Evolutionary conservation across 2,113 vertebrate genomes (phyloP).

Genomic region (Triplophysa rosa): DNA sequence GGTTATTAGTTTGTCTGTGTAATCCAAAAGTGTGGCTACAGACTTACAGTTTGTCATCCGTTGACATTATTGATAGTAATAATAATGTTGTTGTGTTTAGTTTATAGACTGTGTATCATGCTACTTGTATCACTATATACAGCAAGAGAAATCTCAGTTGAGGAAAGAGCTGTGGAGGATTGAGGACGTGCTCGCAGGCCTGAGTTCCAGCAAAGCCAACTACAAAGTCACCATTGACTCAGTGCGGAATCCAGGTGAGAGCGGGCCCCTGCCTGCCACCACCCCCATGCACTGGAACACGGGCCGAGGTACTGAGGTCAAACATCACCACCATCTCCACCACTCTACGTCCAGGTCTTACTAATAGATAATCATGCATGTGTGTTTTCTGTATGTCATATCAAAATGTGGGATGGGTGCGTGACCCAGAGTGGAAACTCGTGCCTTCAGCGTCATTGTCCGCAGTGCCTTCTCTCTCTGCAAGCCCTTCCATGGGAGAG

Average conservation of each 20-base stretch:
- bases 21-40: too few species aligned
- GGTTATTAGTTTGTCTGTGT: too few species aligned
- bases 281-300: slow-evolving; percentile 36
- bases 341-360: background rate
- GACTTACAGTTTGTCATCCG: background rate
- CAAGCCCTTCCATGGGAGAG: slow-evolving; percentile 73
- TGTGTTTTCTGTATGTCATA: slow-evolving; percentile 48
- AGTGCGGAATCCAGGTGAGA: slow-evolving; percentile 91
- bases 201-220: slow-evolving; percentile 93
- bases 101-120: background rate
- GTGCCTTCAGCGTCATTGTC: slow-evolving; percentile 89
- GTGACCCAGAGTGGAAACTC: slow-evolving; percentile 87
- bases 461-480: slow-evolving; percentile 89
- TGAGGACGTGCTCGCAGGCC: slow-evolving; percentile 93
- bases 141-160: slow-evolving; percentile 89
- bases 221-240: slow-evolving; percentile 93
- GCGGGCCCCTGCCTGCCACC: background rate
- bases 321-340: background rate
- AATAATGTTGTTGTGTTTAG: background rate
- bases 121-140: slow-evolving; percentile 13
- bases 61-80: background rate
- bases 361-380: slow-evolving; percentile 40
- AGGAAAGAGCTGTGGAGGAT: slow-evolving; percentile 96
- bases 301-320: slow-evolving; percentile 39
- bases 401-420: slow-evolving; percentile 52